Conservation (phyloP, 2,113 vertebrate species). For the Etia nguti region DNA sequence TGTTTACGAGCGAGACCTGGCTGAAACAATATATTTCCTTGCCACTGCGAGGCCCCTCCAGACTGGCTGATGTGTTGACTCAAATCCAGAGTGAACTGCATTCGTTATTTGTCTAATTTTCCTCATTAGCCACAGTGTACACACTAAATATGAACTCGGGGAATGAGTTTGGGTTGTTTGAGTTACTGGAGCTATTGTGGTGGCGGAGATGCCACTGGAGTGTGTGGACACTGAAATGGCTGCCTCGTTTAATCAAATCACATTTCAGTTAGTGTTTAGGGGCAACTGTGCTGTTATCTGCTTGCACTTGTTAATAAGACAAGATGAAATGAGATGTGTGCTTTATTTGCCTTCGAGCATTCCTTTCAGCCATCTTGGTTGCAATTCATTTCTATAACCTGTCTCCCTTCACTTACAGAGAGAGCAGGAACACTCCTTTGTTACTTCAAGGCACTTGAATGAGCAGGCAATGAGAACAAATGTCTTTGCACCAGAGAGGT, state of each 20-base stretch:
- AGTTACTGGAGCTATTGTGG: background rate
- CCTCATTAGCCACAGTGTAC: constrained; percentile 32
- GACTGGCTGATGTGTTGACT: constrained; percentile 39
- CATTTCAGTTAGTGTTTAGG: constrained; percentile 15
- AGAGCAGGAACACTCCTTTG: background rate
- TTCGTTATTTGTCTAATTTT: constrained; percentile 46
- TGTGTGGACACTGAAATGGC: constrained; percentile 8
- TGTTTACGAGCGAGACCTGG: constrained; percentile 36
- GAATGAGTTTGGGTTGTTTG: constrained; percentile 17
- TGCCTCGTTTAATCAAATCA: constrained; percentile 44
- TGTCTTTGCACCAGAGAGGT: background rate
- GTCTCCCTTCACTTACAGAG: constrained; percentile 10
- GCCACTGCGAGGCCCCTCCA: background rate
- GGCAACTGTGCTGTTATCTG: background rate
- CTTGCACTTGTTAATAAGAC: constrained; percentile 40
- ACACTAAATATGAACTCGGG: background rate
- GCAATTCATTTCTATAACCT: constrained; percentile 17
- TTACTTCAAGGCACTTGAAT: constrained; percentile 30
- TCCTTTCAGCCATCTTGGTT: constrained; percentile 29
- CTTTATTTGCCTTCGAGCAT: constrained; percentile 37
- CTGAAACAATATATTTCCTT: constrained; percentile 27
- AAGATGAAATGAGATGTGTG: constrained; percentile 32
- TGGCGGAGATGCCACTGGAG: constrained; percentile 7
- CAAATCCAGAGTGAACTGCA: constrained; percentile 26
- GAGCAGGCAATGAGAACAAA: background rate